Conservation (phyloP, 2,797 vertebrate genomes). For the Florisuga fusca region DNA sequence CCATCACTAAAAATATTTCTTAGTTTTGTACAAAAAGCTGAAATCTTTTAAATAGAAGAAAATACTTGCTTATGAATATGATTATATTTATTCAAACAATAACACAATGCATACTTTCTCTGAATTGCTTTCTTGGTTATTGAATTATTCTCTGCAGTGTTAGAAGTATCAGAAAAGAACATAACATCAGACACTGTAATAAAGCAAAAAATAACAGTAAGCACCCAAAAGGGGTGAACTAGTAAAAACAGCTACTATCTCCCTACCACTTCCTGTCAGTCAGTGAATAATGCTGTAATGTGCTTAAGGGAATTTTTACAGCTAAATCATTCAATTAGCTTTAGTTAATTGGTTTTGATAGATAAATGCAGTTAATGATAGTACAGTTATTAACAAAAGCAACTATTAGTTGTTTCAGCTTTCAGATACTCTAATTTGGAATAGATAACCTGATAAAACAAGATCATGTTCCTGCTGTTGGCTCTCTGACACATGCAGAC, state of each 20-base stretch:
- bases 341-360: neutral
- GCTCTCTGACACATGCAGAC: neutral
- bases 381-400: neutral
- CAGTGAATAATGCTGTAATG: neutral
- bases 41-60: neutral
- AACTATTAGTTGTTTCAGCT: neutral
- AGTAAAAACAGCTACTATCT: neutral
- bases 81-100: constrained; percentile 59
- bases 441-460: neutral
- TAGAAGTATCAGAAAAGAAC: no score
- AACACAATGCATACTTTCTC: constrained; percentile 36
- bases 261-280: neutral
- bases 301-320: neutral
- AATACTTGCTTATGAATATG: constrained; percentile 38
- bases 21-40: neutral
- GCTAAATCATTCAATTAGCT: neutral
- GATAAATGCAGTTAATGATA: neutral
- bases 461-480: neutral
- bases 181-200: neutral
- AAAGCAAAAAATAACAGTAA: neutral
- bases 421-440: neutral
- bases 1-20: neutral
- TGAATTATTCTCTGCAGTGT: constrained; percentile 39
- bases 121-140: constrained; percentile 40
- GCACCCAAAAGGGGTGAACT: neutral